phyloP scores from a whole-genome alignment of 2,797 vertebrate species.

The Morelia viridis region DNA sequence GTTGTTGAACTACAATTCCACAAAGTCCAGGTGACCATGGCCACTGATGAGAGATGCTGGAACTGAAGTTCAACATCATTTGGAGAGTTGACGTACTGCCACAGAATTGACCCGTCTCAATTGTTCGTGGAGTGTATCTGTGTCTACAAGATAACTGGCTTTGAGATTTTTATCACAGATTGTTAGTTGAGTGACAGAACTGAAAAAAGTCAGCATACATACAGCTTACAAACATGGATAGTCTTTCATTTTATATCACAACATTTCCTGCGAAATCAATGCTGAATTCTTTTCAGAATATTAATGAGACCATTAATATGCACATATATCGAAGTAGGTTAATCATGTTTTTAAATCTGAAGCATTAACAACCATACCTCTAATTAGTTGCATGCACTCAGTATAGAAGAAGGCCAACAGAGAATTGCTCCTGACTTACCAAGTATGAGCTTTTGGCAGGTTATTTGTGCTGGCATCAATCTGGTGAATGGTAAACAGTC shows the following conservation, averaged over 20 bases:
- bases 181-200: background rate
- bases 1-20: background rate
- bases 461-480: conserved; percentile 95
- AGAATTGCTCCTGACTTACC: conserved; percentile 74
- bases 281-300: background rate
- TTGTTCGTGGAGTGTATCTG: background rate
- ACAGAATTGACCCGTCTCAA: background rate
- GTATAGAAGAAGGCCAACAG: background rate
- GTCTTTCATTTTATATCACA: background rate
- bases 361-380: background rate
- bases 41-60: background rate
- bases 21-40: background rate
- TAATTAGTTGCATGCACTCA: background rate
- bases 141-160: background rate
- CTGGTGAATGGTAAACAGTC: conserved; percentile 96
- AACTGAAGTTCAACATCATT: background rate
- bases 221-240: background rate
- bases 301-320: background rate
- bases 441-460: conserved; percentile 95
- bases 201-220: background rate
- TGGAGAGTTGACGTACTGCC: background rate
- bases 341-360: background rate
- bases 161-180: background rate
- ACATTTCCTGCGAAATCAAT: background rate
- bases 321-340: background rate